Conservation (phyloP, 2,797 vertebrate species). For the Gallirallus australis region DNA sequence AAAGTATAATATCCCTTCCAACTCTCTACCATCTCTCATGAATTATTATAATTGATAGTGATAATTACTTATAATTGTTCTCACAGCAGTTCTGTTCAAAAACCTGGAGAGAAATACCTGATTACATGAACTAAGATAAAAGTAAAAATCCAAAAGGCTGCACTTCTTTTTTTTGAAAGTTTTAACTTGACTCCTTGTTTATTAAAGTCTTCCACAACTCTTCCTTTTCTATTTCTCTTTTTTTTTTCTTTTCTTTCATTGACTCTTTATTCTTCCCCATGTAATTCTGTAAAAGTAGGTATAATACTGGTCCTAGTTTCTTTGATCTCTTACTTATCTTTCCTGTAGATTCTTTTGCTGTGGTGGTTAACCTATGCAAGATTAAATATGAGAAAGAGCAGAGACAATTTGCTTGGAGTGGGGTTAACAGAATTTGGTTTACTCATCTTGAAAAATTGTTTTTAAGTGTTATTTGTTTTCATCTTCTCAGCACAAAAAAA, state of each 20-base stretch:
- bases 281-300: neutral
- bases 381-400: neutral
- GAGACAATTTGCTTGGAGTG: neutral
- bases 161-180: neutral
- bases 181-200: neutral
- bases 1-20: neutral
- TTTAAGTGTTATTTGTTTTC: neutral
- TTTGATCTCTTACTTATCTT: neutral
- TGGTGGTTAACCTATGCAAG: neutral
- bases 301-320: neutral
- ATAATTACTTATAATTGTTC: neutral
- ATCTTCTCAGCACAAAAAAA: neutral
- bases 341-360: neutral
- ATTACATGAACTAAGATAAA: neutral
- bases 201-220: neutral
- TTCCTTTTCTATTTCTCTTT: neutral
- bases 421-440: neutral
- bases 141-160: neutral
- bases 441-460: neutral
- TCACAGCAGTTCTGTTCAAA: neutral
- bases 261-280: neutral
- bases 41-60: neutral
- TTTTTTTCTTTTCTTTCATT: neutral
- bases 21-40: neutral
- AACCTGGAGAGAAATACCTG: neutral